Evolutionary conservation across 2,888 invertebrate species (phyloP), one percentile per base, ranked within the genome.

Genomic region (Labia minor): DNA sequence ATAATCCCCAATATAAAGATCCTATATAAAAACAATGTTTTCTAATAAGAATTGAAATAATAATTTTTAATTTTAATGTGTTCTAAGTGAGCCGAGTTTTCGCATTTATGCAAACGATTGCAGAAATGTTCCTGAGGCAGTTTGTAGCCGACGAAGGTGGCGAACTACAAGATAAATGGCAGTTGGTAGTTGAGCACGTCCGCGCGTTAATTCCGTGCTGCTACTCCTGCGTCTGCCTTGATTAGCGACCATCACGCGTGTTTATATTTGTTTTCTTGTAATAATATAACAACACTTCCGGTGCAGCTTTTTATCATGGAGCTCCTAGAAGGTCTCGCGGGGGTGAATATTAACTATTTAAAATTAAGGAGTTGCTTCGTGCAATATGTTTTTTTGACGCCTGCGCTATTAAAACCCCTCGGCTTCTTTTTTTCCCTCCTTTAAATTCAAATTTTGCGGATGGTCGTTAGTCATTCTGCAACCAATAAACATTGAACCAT

Each of bases 281-380:
- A 49, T 49, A 49, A 49, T 49, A 49, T 49, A 16, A 49, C 49
- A 49, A 49, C 49, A 49, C 49, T 49, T 49, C 49, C 49, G 49
- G 49, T 49, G 49, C 14, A 49, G 49, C 49, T 49, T 49, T 49
- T 49, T 49, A 49, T 49, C 49, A 49, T 49, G n/a, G 26, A 26
- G 14, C 6, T 2, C 49, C 49, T 49, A 14, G 8, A 26, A 26
- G 26, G 26, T 3, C 26, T 14, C n/a, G 16, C 49, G 14, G 26
- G 68, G 68, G 67, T 67, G 68, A 67, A 68, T 68, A 68, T 68
- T 68, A 68, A 68, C 68, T 33, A 68, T 68, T 67, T 67, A 37
- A 67, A 67, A 68, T 68, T 68, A 68, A 37, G 66, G 64, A 67
- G 49, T 61, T 61, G 64, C 61, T 63, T 61, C 61, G 65, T 26